phyloP scores from a whole-genome alignment of 2,797 vertebrate genomes.

The Gadopsis bispinosus region DNA sequence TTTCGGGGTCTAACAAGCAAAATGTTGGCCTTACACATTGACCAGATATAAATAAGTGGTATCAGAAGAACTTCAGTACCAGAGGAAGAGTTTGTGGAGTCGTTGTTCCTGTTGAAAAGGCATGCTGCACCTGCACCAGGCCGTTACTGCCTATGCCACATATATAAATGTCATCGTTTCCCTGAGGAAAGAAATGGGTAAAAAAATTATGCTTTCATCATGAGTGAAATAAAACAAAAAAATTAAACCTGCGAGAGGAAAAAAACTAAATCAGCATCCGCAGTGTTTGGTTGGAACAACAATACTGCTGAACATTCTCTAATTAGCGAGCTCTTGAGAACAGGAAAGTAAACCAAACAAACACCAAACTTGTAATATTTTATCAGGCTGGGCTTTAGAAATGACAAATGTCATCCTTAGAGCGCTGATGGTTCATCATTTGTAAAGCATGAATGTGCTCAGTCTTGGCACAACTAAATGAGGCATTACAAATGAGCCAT shows the following conservation, averaged over 20 bases:
- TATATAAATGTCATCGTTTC: conserved; percentile 87
- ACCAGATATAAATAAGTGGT: fast-evolving
- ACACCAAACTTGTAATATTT: background rate
- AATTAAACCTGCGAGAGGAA: no score
- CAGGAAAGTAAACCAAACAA: background rate
- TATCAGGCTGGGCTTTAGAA: background rate
- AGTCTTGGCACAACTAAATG: background rate
- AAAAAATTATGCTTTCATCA: background rate
- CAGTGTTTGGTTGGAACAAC: background rate
- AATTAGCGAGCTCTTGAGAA: background rate
- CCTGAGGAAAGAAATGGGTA: conserved; percentile 70
- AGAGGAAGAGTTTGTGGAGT: conserved; percentile 59
- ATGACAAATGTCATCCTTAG: background rate
- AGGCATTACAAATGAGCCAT: no score
- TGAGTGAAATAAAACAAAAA: no score
- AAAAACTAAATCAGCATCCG: background rate
- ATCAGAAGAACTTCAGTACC: conserved; percentile 63
- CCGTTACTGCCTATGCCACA: conserved; percentile 68
- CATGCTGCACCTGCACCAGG: conserved; percentile 73
- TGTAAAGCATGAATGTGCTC: background rate
- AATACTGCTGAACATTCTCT: background rate
- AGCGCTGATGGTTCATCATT: background rate
- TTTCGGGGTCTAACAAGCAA: background rate
- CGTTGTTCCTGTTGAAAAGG: conserved; percentile 69
- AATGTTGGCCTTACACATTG: background rate